Conservation (phyloP, 1,140 invertebrate species). For the Aphidius ervi region DNA sequence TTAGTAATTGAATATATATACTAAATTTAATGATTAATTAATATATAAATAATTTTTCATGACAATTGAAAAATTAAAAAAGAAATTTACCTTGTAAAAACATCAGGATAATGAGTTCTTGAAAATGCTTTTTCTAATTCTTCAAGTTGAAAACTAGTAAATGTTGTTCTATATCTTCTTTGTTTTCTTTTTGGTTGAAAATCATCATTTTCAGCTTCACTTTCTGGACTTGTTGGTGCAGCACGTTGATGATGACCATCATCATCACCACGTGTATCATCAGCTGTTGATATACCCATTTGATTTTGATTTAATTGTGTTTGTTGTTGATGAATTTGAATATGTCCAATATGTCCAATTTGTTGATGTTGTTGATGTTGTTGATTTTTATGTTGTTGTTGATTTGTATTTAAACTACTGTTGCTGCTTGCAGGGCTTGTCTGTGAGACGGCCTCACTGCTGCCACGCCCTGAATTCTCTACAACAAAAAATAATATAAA, state of each 20-base stretch:
- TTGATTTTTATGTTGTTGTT: constrained; percentile 21
- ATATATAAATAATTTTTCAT: neutral
- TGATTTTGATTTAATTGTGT: constrained; percentile 25
- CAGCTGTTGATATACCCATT: constrained; percentile 47
- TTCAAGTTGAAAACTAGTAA: constrained; percentile 92
- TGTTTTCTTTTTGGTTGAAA: constrained; percentile 88
- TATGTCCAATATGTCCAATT: too few relatives aligned
- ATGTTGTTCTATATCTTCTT: constrained; percentile 86
- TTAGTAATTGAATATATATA: too few relatives aligned
- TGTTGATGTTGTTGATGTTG: constrained; percentile 10
- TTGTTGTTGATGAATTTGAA: constrained; percentile 14
- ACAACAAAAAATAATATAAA: constrained; percentile 12
- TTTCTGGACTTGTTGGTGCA: constrained; percentile 59
- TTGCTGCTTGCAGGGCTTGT: constrained; percentile 49
- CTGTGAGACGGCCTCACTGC: constrained; percentile 44
- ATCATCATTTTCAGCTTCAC: constrained; percentile 74
- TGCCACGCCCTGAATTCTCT: constrained; percentile 39
- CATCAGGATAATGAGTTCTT: constrained; percentile 95
- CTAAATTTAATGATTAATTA: too few relatives aligned
- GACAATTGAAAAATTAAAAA: constrained; percentile 5
- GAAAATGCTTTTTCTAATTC: constrained; percentile 97
- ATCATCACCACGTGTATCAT: constrained; percentile 45
- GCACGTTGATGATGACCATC: constrained; percentile 46
- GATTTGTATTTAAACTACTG: constrained; percentile 41
- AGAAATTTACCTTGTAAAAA: constrained; percentile 84